Base-by-base conservation (phyloP, 2,888 invertebrate species). In the Cryptops parisi region DNA sequence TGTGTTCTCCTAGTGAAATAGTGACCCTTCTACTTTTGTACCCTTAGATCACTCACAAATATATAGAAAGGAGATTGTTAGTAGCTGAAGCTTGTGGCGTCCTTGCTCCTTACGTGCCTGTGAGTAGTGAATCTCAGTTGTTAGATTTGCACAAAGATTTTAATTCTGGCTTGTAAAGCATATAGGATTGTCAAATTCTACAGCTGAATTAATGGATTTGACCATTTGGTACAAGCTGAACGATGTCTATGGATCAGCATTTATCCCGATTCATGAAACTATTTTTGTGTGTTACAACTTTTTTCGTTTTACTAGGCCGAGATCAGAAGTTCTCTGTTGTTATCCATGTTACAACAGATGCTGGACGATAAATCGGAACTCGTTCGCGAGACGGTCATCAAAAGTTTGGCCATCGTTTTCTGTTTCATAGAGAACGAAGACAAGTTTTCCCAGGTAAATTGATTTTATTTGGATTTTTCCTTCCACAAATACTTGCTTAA, bases 331-430 rank as follows among this genome's bases (percentile, higher is more conserved):
- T 82, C 81, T 0, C 67, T 82, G 27, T 74, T 82, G 64, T 68
- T 82, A 45, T 80, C 81, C 12, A 81, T 82, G 76, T 67, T 82
- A 38, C 79, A 80, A 62, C 82, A 82, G 69, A 77, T 82, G 77
- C 65, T 80, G 53, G 80, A 81, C 59, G 82, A 82, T 62, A 75
- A 76, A 59, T 78, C 78, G 58, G 74, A 78, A 23, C 63, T 67
- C 47, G 80, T 82, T 2, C 67, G 80, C 57, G 75, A 74, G 56
- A 74, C 76, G n/a, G 77, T 77, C 5, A 73, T 80, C 3, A 72
- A 72, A 60, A 79, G 78, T 62, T 68, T 82, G 25, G 74, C 79
- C 1, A 65, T 80, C 4, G 68, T 81, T 25, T 71, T 78, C 44
- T 74, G 76, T n/a, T 73, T 77, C 53, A 77, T 81, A 66, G 74